phyloP scores from a whole-genome alignment of 2,888 invertebrate genomes.

The Alcis repandata region DNA sequence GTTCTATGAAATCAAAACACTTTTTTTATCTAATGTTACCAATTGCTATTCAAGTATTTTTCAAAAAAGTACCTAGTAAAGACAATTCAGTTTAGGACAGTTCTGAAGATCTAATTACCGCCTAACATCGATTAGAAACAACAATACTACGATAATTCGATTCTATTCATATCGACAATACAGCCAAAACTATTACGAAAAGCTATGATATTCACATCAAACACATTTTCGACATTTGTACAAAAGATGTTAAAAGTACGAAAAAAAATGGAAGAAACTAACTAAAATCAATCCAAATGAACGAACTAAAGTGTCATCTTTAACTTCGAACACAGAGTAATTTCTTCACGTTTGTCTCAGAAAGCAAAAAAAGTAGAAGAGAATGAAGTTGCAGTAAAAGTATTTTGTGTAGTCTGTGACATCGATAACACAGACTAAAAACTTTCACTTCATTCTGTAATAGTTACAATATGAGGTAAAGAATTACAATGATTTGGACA shows the following conservation, averaged over 20 bases:
- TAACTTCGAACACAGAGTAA: slow-evolving; percentile 1
- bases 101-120: slow-evolving; percentile 18
- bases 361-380: not conserved
- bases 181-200: slow-evolving; percentile 15
- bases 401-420: not conserved
- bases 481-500: not conserved
- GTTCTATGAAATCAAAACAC: not conserved
- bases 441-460: not conserved
- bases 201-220: not conserved
- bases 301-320: not conserved
- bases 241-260: not conserved
- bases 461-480: not conserved
- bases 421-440: slow-evolving; percentile 10
- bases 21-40: not conserved
- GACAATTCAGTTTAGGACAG: not conserved
- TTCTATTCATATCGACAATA: slow-evolving; percentile 27
- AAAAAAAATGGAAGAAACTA: not conserved
- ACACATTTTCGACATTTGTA: slow-evolving; percentile 2
- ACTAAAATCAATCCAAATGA: not conserved
- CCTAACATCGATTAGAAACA: slow-evolving; percentile 29
- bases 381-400: not conserved
- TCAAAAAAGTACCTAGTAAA: not conserved
- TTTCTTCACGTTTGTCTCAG: not conserved
- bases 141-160: slow-evolving; percentile 31
- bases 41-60: too few relatives aligned